Percentiles rank a stretch among this genome's conserved stretches.
These are phyloP conservation scores for Hippocampus zosterae DNA, from an alignment of 2,113 vertebrate genomes.

Conservation along the genomic window DNA sequence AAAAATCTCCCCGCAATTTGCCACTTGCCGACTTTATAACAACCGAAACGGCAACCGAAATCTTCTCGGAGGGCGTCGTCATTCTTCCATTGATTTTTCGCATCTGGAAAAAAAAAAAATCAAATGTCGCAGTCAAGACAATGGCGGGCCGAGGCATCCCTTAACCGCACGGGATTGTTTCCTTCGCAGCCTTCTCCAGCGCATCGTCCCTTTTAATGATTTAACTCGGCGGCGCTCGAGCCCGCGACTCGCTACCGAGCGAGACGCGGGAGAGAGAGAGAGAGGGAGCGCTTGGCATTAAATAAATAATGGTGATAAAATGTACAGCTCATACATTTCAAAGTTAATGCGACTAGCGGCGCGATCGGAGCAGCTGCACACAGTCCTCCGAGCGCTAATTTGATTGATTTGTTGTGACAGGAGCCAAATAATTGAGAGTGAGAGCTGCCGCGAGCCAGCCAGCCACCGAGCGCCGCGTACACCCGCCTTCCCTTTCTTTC, in stretches of 20 bases:
- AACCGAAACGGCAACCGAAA: background rate
- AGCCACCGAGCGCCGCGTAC: conserved; percentile 83
- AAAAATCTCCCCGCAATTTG: background rate
- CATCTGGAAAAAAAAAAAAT: background rate
- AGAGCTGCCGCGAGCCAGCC: conserved; percentile 82
- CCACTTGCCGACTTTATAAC: background rate
- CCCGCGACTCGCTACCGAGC: conserved; percentile 70
- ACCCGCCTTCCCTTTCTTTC: conserved; percentile 76
- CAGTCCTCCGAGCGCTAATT: conserved; percentile 90
- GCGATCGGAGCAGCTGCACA: conserved; percentile 85
- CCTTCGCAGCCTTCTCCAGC: conserved; percentile 74
- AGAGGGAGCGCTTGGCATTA: conserved; percentile 74
- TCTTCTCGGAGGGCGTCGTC: background rate
- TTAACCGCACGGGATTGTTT: conserved; percentile 52
- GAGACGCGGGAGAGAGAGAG: conserved; percentile 47
- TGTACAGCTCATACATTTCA: conserved; percentile 88
- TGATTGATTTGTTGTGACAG: conserved; percentile 99
- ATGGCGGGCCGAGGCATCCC: conserved; percentile 28
- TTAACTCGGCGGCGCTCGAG: conserved; percentile 80
- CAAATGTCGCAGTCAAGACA: conserved; percentile 18
- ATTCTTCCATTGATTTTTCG: background rate
- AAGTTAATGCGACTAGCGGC: conserved; percentile 87
- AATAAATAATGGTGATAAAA: conserved; percentile 96
- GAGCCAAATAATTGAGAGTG: conserved; percentile 99
- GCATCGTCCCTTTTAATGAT: conserved; percentile 74